Base-by-base conservation (phyloP, 2,888 invertebrate species). In the Aspidiotus destructor region DNA sequence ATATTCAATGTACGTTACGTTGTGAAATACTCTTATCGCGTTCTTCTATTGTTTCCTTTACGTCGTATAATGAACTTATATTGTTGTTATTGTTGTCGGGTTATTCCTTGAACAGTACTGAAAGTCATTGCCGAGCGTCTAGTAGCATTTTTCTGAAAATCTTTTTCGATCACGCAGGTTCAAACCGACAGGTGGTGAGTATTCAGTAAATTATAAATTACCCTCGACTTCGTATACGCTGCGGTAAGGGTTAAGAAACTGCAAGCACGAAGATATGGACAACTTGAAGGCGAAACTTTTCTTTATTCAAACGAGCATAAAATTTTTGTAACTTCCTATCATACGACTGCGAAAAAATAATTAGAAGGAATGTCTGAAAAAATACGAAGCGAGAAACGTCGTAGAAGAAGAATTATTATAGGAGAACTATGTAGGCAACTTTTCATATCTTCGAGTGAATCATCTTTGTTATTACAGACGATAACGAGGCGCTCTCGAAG, bases 101-200 rank as follows among this genome's bases (percentile, higher is more conserved):
- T 8, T 57, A 55, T n/a, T 41, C 41, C 11, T 15, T 6, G 41
- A n/a, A 44, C 61, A 16, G 61, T 13, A 42, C 41, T 60, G 60
- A 48, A 48, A 48, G 10, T 48, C 48, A 48, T n/a, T n/a, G 48
- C 48, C n/a, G 48, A 48, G 28, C 28, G 28, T 28, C 28, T 28
- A 41, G 40, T 13, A 60, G 41, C 41, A 28, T 60, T 41, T 41
- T 42, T 16, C 17, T 9, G 15, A 44, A 57, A 64, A 57, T 57
- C 64, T 41, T 57, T 64, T 55, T 44, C 44, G 64, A 55, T 57
- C 57, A 64, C 57, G 64, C 64, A 40, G 64, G 53, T 28, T 64
- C 55, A 17, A 64, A 57, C 64, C 64, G 55, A 64, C 64, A 64
- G 64, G 64, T 64, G 64, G 64, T 64, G 53, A n/a, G 64, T 64